phyloP scores from a whole-genome alignment of 2,888 invertebrate species.

The Plutella xylostella region DNA sequence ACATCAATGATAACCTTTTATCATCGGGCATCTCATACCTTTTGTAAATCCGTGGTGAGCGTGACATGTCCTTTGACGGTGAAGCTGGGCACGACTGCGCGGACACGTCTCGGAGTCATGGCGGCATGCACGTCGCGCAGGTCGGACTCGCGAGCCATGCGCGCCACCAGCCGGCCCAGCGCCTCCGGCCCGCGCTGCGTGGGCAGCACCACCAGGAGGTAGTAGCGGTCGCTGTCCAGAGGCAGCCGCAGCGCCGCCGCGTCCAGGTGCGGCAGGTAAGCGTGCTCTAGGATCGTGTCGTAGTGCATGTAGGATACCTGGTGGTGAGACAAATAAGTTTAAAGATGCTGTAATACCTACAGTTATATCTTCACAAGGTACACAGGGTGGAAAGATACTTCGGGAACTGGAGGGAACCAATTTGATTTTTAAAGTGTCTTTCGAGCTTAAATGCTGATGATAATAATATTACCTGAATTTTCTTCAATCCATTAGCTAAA shows the following conservation, averaged over 20 bases:
- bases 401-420: too few species aligned
- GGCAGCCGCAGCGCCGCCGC: slow-evolving; percentile 82
- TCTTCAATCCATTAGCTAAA: slow-evolving; percentile 52
- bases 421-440: too few species aligned
- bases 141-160: slow-evolving; percentile 72
- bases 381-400: too few species aligned
- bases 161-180: slow-evolving; percentile 73
- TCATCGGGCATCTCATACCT: slow-evolving; percentile 67
- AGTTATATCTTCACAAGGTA: too few species aligned
- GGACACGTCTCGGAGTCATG: slow-evolving; percentile 77
- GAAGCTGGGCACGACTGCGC: slow-evolving; percentile 84
- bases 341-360: not conserved
- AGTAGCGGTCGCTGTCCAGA: slow-evolving; percentile 83
- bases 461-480: slow-evolving; percentile 39
- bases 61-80: slow-evolving; percentile 82
- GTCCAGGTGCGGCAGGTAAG: slow-evolving; percentile 77
- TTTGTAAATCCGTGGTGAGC: slow-evolving; percentile 83
- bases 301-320: slow-evolving; percentile 80
- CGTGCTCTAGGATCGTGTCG: slow-evolving; percentile 81
- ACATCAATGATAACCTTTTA: too few species aligned
- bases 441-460: not conserved
- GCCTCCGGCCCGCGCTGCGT: slow-evolving; percentile 70
- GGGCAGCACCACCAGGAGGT: slow-evolving; percentile 80
- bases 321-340: not conserved
- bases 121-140: slow-evolving; percentile 76